Evolutionary conservation across 1,140 invertebrate genomes (phyloP).

Genomic region (Micrasema minimum): DNA sequence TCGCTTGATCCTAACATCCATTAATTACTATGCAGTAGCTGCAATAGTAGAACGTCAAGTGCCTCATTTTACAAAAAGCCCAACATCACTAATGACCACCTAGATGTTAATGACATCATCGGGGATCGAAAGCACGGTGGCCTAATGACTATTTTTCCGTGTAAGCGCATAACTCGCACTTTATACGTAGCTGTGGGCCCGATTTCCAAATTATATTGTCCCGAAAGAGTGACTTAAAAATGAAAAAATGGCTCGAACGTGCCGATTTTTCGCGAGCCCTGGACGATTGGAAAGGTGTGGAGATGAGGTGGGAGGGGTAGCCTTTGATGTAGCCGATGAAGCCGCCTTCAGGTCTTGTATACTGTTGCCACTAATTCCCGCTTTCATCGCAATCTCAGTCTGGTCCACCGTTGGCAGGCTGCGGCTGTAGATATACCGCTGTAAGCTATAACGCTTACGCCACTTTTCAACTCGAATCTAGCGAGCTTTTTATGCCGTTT

Average conservation of each 20-base stretch:
- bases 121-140: slow-evolving; percentile 1
- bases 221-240: neutral
- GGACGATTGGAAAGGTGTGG: neutral
- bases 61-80: slow-evolving; percentile 13
- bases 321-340: slow-evolving; percentile 35
- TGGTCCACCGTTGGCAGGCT: slow-evolving; percentile 27
- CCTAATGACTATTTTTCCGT: slow-evolving; percentile 17
- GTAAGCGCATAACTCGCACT: neutral
- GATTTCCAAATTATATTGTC: slow-evolving; percentile 4
- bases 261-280: slow-evolving; percentile 28
- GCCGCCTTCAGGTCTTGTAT: slow-evolving; percentile 35
- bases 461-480: slow-evolving; percentile 28
- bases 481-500: slow-evolving; percentile 25
- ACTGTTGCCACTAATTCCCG: slow-evolving; percentile 54
- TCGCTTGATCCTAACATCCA: neutral
- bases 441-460: slow-evolving; percentile 21
- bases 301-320: neutral
- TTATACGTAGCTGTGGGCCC: neutral
- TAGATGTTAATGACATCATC: slow-evolving; percentile 28
- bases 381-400: slow-evolving; percentile 53
- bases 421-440: slow-evolving; percentile 3
- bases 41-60: neutral
- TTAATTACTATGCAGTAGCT: slow-evolving; percentile 5
- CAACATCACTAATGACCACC: slow-evolving; percentile 19
- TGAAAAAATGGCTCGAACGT: slow-evolving; percentile 22